Conservation (phyloP, 2,888 invertebrate genomes). For the Polydrusus cervinus region DNA sequence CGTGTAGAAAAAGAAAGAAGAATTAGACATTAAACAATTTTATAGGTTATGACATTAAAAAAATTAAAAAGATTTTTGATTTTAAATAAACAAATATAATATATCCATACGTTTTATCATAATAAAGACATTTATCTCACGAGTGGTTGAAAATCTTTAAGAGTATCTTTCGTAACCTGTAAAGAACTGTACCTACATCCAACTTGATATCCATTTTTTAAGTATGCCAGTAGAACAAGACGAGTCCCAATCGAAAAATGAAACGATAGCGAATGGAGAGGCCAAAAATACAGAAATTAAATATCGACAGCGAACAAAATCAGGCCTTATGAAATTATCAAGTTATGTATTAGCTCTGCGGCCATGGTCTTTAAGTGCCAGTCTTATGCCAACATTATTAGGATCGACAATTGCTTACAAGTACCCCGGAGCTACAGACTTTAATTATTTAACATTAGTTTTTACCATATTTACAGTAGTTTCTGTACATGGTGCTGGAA, state of each 20-base stretch:
- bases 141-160: not conserved
- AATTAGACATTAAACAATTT: not conserved
- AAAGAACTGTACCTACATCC: not conserved
- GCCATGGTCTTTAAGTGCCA: slow-evolving; percentile 96
- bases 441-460: slow-evolving; percentile 86
- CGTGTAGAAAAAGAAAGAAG: slow-evolving; percentile 9
- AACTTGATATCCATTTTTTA: not conserved
- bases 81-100: slow-evolving; percentile 1
- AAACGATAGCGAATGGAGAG: slow-evolving; percentile 53
- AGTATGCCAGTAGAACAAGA: slow-evolving; percentile 48
- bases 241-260: slow-evolving; percentile 17
- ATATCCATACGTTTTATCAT: not conserved
- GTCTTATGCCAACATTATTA: slow-evolving; percentile 91
- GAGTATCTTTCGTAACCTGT: not conserved
- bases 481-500: slow-evolving; percentile 96
- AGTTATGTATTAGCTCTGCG: slow-evolving; percentile 91
- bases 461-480: slow-evolving; percentile 90
- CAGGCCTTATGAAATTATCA: slow-evolving; percentile 87
- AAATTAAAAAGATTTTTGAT: not conserved
- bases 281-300: slow-evolving; percentile 25
- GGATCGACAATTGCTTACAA: slow-evolving; percentile 93
- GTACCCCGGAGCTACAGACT: slow-evolving; percentile 81
- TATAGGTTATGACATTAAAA: slow-evolving; percentile 8
- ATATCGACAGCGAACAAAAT: slow-evolving; percentile 57
- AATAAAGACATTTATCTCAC: not conserved